Evolutionary conservation across 2,113 vertebrate genomes (phyloP).

Genomic region (Siniperca knerii): DNA sequence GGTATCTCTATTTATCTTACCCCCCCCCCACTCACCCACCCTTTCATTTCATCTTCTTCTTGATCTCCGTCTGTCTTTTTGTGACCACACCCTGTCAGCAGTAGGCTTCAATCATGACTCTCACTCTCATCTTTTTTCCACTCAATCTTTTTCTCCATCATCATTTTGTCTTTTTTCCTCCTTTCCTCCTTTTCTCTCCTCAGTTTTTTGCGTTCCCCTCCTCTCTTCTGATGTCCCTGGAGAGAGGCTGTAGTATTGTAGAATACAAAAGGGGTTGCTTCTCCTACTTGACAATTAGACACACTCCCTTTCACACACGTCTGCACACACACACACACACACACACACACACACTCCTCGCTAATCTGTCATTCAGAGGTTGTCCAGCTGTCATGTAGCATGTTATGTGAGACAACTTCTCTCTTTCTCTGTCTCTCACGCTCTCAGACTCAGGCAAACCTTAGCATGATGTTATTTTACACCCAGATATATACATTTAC

Average conservation of each 20-base stretch:
- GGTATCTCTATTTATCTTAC: conserved; percentile 40
- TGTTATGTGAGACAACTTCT: conserved; percentile 17
- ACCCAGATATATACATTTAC: neutral
- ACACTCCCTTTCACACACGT: conserved; percentile 20
- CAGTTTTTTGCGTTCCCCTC: neutral
- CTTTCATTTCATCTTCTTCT: conserved; percentile 39
- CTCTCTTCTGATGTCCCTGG: conserved; percentile 9
- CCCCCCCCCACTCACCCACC: neutral
- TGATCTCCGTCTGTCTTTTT: conserved; percentile 50
- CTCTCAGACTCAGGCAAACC: neutral
- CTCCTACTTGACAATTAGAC: conserved; percentile 41
- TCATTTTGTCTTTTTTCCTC: neutral
- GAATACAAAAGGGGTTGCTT: conserved; percentile 43
- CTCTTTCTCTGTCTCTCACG: neutral
- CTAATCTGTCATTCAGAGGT: conserved; percentile 42
- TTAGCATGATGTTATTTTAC: neutral
- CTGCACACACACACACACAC: neutral
- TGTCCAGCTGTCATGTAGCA: conserved; percentile 35
- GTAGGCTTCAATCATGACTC: conserved; percentile 37
- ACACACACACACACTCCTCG: conserved; percentile 9
- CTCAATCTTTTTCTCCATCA: neutral
- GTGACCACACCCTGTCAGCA: conserved; percentile 77
- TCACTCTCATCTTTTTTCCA: conserved; percentile 10
- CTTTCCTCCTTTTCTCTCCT: neutral
- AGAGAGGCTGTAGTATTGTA: neutral